Percentiles rank a stretch among this genome's conserved stretches.
phyloP scores from a whole-genome alignment of 2,797 vertebrate species.

The Mareca penelope region DNA sequence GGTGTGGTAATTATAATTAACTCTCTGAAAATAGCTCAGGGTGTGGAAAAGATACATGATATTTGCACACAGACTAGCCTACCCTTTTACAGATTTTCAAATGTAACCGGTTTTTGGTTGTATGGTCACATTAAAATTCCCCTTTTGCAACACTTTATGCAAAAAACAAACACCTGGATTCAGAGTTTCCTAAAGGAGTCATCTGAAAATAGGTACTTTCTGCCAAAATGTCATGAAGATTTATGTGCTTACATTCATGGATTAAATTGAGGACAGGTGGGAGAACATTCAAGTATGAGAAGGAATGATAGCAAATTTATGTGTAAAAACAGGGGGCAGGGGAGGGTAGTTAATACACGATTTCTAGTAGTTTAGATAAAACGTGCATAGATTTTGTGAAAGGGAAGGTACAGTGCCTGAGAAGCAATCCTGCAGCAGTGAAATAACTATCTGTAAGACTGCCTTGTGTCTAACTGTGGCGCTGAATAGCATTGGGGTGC shows the following conservation, averaged over 20 bases:
- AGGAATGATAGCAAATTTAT: constrained; percentile 79
- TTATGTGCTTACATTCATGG: constrained; percentile 81
- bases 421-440: constrained; percentile 71
- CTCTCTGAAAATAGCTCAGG: constrained; percentile 62
- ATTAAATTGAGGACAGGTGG: constrained; percentile 86
- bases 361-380: constrained; percentile 75
- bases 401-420: constrained; percentile 5
- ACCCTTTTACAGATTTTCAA: constrained; percentile 60
- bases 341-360: constrained; percentile 56
- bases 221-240: constrained; percentile 85
- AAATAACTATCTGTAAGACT: constrained; percentile 69
- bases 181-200: constrained; percentile 82
- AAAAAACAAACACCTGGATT: constrained; percentile 83
- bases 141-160: constrained; percentile 77
- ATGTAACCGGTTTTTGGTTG: constrained; percentile 37
- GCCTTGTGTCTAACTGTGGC: neutral
- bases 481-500: neutral
- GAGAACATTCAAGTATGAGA: constrained; percentile 78
- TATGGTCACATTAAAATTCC: constrained; percentile 73
- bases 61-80: constrained; percentile 59
- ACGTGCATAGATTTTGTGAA: constrained; percentile 49
- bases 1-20: constrained; percentile 73
- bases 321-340: neutral
- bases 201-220: constrained; percentile 79
- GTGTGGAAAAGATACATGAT: constrained; percentile 70